Base-by-base conservation (phyloP, 64 coral and sea anemone species). In the Montipora foliosa region DNA sequence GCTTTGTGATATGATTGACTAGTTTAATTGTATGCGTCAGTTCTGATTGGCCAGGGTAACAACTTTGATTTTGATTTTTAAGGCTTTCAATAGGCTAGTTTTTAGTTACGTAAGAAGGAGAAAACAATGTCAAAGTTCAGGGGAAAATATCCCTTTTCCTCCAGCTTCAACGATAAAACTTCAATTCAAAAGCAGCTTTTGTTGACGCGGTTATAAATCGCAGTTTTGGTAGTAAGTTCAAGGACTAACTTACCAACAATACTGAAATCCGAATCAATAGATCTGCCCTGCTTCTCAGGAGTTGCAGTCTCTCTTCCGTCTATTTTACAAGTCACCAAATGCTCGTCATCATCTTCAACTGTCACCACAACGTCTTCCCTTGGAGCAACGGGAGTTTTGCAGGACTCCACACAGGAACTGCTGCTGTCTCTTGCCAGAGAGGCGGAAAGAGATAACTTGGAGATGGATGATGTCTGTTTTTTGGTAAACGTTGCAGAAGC, bases 331-430 rank as follows among this genome's bases (percentile, higher is more conserved):
- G 9, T 2, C 7, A 68, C 61, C 44, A 15, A 62, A 21, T 68
- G 5, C 2, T 80, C 78, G 16, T 84, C 81, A 5, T 68, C 81
- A 11, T 47, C 60, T 17, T 84, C 15, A n/a, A 84, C 68, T 29
- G 25, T 48, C 9, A 68, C 19, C 3, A 48, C 61, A 11, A 84
- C 45, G 4, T 84, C 81, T 67, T 68, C 61, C 15, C 60, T 13
- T 48, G 60, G 21, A 48, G 17, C 81, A 29, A 84, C 81, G 17
- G 62, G 81, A 9, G 44, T 68, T 61, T 84, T 84, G 57, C 81
- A 84, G 9, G 81, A 84, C 16, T 61, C 79, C 24, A 4, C 57
- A 13, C 51, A 81, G 19, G 79, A 81, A 20, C 79, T 81, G 22
- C 37, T 15, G 37, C 81, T 15, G 20, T 45, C 81, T 17, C 1